phyloP scores from a whole-genome alignment of 2,888 invertebrate genomes.

The Lissonota sp. region DNA sequence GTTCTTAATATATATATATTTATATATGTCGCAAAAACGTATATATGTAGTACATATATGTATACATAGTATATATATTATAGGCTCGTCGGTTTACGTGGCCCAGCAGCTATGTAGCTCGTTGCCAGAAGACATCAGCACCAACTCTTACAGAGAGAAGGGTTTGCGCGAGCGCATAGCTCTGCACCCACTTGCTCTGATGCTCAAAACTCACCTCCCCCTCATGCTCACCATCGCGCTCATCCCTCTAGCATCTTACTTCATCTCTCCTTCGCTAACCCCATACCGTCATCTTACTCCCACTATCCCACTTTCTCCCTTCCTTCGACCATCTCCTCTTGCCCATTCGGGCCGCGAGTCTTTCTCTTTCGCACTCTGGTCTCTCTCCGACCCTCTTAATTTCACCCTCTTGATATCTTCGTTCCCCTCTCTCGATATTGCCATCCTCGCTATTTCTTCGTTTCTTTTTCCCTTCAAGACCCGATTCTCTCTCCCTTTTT shows the following conservation, averaged over 20 bases:
- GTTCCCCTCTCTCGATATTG: constrained; percentile 54
- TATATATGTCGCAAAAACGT: constrained; percentile 6
- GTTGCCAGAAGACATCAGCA: constrained; percentile 58
- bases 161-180: constrained; percentile 68
- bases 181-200: constrained; percentile 58
- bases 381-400: constrained; percentile 48
- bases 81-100: constrained; percentile 32
- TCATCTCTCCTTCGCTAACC: constrained; percentile 24
- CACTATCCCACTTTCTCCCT: constrained; percentile 24
- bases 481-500: background rate
- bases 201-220: background rate
- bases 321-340: constrained; percentile 21
- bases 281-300: constrained; percentile 35
- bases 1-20: background rate
- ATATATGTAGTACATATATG: constrained; percentile 29
- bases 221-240: background rate
- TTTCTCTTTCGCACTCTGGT: constrained; percentile 17
- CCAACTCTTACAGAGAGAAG: constrained; percentile 39
- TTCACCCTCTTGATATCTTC: constrained; percentile 37
- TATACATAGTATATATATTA: constrained; percentile 22
- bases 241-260: constrained; percentile 27
- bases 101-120: constrained; percentile 51
- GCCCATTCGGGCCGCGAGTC: constrained; percentile 53
- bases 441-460: constrained; percentile 43
- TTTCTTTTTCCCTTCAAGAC: constrained; percentile 15